These are phyloP conservation scores for Noctua janthe DNA, from an alignment of 2,888 invertebrate species.

Conservation along the genomic window DNA sequence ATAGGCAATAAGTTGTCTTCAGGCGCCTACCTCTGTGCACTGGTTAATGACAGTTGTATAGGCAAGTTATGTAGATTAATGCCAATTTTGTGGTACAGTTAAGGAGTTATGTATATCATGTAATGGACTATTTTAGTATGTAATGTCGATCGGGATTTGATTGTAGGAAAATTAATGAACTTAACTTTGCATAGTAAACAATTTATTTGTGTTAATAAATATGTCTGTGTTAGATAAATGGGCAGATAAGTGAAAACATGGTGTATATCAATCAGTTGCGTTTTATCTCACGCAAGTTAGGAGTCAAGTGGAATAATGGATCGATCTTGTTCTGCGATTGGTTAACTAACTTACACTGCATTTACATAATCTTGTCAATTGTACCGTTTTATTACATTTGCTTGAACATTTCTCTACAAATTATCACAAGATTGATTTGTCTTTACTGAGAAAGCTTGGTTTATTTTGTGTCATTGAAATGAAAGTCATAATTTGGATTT, in stretches of 20 bases:
- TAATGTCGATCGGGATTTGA: constrained; percentile 61
- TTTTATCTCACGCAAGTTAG: constrained; percentile 58
- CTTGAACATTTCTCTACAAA: not conserved
- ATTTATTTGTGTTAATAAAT: constrained; percentile 61
- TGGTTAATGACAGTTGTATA: constrained; percentile 82
- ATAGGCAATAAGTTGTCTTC: constrained; percentile 84
- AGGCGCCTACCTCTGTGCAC: constrained; percentile 81
- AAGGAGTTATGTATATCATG: constrained; percentile 63
- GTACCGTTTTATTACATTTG: constrained; percentile 22
- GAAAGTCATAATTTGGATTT: not conserved
- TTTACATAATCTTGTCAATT: constrained; percentile 46
- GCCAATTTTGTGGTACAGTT: constrained; percentile 78
- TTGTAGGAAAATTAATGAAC: constrained; percentile 61
- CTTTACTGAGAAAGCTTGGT: not conserved
- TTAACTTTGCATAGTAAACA: constrained; percentile 44
- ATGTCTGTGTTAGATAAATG: constrained; percentile 60
- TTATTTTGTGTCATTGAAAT: not conserved
- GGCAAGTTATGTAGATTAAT: constrained; percentile 83
- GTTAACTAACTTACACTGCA: constrained; percentile 32
- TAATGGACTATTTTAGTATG: constrained; percentile 62
- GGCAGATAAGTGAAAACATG: constrained; percentile 58
- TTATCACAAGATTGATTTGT: not conserved
- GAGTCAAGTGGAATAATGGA: constrained; percentile 51
- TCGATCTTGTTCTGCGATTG: constrained; percentile 55
- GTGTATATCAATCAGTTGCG: constrained; percentile 59